Base-by-base conservation (phyloP, 2,888 invertebrate species). In the Furcula furcula region DNA sequence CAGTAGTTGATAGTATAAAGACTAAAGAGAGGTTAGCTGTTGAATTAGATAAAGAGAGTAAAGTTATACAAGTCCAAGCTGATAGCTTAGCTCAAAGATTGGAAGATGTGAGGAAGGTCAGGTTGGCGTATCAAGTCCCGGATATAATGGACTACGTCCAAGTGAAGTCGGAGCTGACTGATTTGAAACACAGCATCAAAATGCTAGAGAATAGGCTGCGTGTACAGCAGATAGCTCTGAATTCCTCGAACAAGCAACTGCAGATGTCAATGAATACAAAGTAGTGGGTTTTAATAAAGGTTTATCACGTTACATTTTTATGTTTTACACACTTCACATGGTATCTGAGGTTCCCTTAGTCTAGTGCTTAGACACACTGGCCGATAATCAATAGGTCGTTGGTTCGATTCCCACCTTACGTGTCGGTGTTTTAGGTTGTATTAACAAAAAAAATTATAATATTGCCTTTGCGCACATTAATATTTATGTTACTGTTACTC, bases 141-240 rank as follows among this genome's bases (percentile, higher is more conserved):
- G 89, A 91, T 36, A 66, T 91, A 1, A 81, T 92, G 79, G 91
- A 91, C 0, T 92, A 91, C 20, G 89, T 92, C 0, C 66, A 70
- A 19, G 72, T 90, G 0, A 91, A 91, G 50, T 76, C 83, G 0
- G 86, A 91, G 37, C 54, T 90, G 0, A 63, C 78, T 0, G 89
- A 89, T 21, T 62, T 91, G 43, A 82, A 79, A 26, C 76, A 80
- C 25, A 63, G 65, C 3, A 67, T 87, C 10, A 85, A 82, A 23
- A 45, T 76, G 21, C 55, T 83, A 26, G 74, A 80, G 3, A 86
- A 81, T 28, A 61, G 84, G 16, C 50, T 59, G 0, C 80, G 67
- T 18, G 75, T 88, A 20, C 79, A 85, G 22, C 75, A 80, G 25
- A 84, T 84, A 2, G 79, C 87, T 0, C 43, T 87, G 12, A 49